Base-by-base conservation (phyloP, 2,888 invertebrate genomes). In the Masnerella sp. region DNA sequence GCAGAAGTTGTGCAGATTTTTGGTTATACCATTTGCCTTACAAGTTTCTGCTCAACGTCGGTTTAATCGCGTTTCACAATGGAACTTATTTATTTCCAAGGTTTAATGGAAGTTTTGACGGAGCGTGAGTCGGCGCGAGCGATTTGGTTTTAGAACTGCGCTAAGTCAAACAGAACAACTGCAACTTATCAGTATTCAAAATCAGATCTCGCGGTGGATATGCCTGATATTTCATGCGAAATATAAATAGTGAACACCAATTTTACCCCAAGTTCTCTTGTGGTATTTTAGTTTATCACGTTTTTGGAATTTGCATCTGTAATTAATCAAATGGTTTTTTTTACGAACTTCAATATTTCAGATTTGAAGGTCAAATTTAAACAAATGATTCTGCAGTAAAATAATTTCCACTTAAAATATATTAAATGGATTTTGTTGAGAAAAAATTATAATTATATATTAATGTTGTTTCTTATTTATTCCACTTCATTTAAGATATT, bases 11-110 rank as follows among this genome's bases (percentile, higher is more conserved):
- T n/a, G n/a, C n/a, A n/a, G n/a, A n/a, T n/a, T n/a, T n/a, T n/a
- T n/a, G n/a, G n/a, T n/a, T n/a, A n/a, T n/a, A n/a, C n/a, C n/a
- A n/a, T 28, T 28, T 28, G 8, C 28, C 7, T 9, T 28, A 28
- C 28, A 28, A 7, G 28, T 9, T 28, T n/a, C 8, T 9, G 7
- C 28, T 28, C 28, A 2, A 28, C 3, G 28, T 28, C 28, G 8
- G 28, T n/a, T 3, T 28, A 28, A n/a, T 3, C 3, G 3, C n/a
- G n/a, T n/a, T n/a, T n/a, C n/a, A 28, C 32, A 34, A 58, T 36
- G 22, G 8, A 45, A 45, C 58, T 58, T 58, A 58, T 45, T 45
- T 45, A 58, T 45, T 43, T 36, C 25, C 45, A 58, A 34, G 58
- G 45, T 47, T 59, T 47, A 47, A 38, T 47, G 20, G 34, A 59